Base-by-base conservation (phyloP, 2,113 vertebrate genomes). In the Onychorhynchus coronatus region DNA sequence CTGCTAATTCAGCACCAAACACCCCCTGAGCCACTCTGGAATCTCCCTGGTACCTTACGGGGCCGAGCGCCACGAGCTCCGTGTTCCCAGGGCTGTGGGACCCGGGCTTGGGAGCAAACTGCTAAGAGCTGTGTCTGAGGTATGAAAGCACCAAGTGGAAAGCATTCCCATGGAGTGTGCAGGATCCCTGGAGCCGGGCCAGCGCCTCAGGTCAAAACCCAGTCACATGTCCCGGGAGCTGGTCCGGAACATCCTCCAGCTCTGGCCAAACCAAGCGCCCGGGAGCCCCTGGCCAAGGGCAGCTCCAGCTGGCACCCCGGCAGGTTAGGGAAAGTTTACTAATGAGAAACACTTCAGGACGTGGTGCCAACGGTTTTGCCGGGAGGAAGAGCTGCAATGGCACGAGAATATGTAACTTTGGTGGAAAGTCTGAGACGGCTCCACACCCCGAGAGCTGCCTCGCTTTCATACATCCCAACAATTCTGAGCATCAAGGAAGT, bases 231-330 rank as follows among this genome's bases (percentile, higher is more conserved):
- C 90, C 81, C 33, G 24, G 8, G 68, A 81, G 88, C 71, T 75
- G 86, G 67, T 62, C 50, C 8, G 71, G 91, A 86, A 72, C 87
- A 95, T 94, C 96, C 95, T 80, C 73, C 84, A 37, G 33, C 55
- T 22, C 73, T 93, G 76, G 95, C 95, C 63, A 73, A 94, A 95
- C 94, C 93, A 97, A 93, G 91, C 93, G 81, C 87, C 33, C 56
- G 52, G 46, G 53, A 56, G 55, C 81, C 75, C 87, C 2, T 41
- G 6, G 92, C 95, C 97, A 74, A 94, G 94, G 50, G 94, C 93
- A 92, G 27, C 95, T 91, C 95, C 95, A 92, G 95, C 91, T 96
- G 93, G 68, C 95, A 93, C 25, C 84, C 88, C 6, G 4, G 41
- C 41, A 42, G 12, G 5, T 12, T 13, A 14, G 41, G 41, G 88